phyloP scores from a whole-genome alignment of 2,888 invertebrate genomes.

The Drosophila limbata region DNA sequence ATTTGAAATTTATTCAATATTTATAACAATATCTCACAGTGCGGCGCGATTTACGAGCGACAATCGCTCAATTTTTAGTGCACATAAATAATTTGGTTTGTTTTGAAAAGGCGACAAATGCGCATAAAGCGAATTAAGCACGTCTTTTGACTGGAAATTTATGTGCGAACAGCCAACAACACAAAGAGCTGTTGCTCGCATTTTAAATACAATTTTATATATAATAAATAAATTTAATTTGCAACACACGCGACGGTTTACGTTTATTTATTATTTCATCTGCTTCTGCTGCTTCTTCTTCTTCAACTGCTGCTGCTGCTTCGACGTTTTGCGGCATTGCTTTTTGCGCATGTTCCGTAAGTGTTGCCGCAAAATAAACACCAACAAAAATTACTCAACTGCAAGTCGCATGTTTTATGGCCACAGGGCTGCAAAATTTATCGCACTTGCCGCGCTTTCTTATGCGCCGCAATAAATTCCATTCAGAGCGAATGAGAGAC shows the following conservation, averaged over 20 bases:
- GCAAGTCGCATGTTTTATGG: constrained; percentile 80
- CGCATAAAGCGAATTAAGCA: constrained; percentile 68
- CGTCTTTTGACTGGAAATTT: constrained; percentile 62
- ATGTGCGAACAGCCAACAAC: constrained; percentile 63
- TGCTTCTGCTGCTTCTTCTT: constrained; percentile 29
- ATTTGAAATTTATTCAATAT: constrained; percentile 34
- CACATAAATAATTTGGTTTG: constrained; percentile 63
- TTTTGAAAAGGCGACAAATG: constrained; percentile 55
- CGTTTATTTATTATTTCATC: constrained; percentile 21
- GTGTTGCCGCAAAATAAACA: constrained; percentile 57
- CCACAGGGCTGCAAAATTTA: constrained; percentile 81
- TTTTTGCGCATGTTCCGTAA: constrained; percentile 75
- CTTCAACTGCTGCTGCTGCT: constrained; percentile 22
- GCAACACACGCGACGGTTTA: constrained; percentile 68
- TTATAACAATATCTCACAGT: constrained; percentile 26
- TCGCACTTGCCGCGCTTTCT: constrained; percentile 71
- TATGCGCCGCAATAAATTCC: constrained; percentile 62
- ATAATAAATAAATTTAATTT: constrained; percentile 73
- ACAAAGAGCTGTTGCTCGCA: constrained; percentile 42
- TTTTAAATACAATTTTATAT: constrained; percentile 50
- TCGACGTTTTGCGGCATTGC: constrained; percentile 45
- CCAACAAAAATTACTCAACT: constrained; percentile 69
- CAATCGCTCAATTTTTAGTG: constrained; percentile 65
- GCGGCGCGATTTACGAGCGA: constrained; percentile 60
- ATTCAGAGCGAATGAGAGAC: constrained; percentile 17